Base-by-base conservation (phyloP, 1,140 invertebrate genomes). In the Drosophila rhopaloa region DNA sequence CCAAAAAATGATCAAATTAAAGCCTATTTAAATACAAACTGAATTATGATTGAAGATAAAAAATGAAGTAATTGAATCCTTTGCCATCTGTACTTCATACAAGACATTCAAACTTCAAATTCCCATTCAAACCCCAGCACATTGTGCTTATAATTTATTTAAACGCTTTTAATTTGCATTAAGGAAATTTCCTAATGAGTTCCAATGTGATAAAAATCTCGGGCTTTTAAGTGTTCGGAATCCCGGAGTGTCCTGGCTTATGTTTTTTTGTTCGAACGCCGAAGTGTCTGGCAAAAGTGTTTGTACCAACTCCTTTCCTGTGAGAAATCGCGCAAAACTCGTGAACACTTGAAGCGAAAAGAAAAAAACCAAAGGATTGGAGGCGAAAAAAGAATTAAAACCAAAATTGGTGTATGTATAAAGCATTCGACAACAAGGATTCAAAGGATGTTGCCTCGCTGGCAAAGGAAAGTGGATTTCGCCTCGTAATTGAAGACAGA, bases 261-360 rank as follows among this genome's bases (percentile, higher is more conserved):
- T 70, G 48, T 48, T 57, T 59, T 27, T 62, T 27, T 62, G 53
- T 54, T 38, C 14, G 41, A 16, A 29, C 10, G 27, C 14, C 46
- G 37, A 71, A 71, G 67, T 72, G 68, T 72, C 44, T 72, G 68
- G 68, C 68, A 71, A 75, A 79, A 91, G 90, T 91, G 90, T 91
- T 91, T 91, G 73, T 68, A 58, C 81, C 91, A 77, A 88, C 90
- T 85, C 90, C 90, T 91, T 91, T 86, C 90, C 90, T 91, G 90
- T 91, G 76, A 91, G 86, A 89, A 90, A 90, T 89, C 84, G 84
- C 84, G 73, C 85, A 85, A 89, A 60, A 44, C 54, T 81, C 67
- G 50, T 75, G 66, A 78, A 81, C 80, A 81, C 80, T 88, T 76
- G 24, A 74, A 38, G 41, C 8, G 29, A 24, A 50, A 10, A 13